Base-by-base conservation (phyloP, 1,140 invertebrate genomes). In the Lethocerus indicus region DNA sequence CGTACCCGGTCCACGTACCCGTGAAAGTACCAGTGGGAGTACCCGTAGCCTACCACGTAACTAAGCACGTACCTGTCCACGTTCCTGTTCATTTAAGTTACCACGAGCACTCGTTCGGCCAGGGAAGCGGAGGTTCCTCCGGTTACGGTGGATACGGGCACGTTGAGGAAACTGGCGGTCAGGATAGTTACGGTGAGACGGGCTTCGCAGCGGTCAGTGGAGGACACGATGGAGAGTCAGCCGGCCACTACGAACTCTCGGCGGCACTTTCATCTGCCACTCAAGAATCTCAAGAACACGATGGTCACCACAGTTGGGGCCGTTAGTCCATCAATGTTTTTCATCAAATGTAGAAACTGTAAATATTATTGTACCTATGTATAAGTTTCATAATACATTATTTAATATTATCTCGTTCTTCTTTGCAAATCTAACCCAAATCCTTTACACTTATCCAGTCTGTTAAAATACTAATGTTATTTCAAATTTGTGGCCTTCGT, bases 1-100 rank as follows among this genome's bases (percentile, higher is more conserved):
- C 35, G 9, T 39, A 40, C 20, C 51, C 51, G 1, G 51, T 48
- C 12, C 28, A 48, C 12, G 45, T 48, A 12, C 49, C 41, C 12
- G 41, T 36, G 14, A 50, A 32, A 36, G 42, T 51, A 14, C 32
- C 46, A 7, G 40, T 51, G 6, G 47, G 47, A 39, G 43, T 51
- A 3, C 42, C 42, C 28, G 25, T 27, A 14, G 28, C 25, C n/a
- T 23, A 27, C 2, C 24, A 44, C 25, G 3, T 44, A n/a, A 23
- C 42, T 2, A 44, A 44, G 28, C 24, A 44, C 20, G 42, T 27
- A 44, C 24, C 14, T 16, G 2, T 27, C 13, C 4, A 44, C 2
- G 21, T 2, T 13, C 12, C 14, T 26, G 37, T 18, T 18, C 37
- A 39, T 20, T 20, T 18, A 18, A 20, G 21, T 16, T 39, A 18